Percentiles rank a stretch among this genome's conserved stretches.
These are phyloP conservation scores for Pristiophorus japonicus DNA, from an alignment of 2,113 vertebrate genomes.

Conservation along the genomic window DNA sequence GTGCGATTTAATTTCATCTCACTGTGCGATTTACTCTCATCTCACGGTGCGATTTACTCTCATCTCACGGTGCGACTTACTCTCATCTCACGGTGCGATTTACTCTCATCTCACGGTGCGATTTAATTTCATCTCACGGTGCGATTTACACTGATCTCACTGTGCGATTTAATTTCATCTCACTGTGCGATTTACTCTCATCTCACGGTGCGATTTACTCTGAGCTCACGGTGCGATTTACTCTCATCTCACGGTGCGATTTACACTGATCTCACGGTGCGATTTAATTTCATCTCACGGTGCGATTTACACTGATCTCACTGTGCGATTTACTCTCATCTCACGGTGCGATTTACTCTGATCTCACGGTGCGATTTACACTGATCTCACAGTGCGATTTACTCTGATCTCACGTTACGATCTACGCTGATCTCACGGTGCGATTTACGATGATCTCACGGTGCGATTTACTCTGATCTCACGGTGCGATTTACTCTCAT, in stretches of 20 bases:
- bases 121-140: not conserved
- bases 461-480: no score
- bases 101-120: not conserved
- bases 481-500: not conserved
- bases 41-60: not conserved
- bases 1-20: not conserved
- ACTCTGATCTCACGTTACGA: not conserved
- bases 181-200: not conserved
- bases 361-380: not conserved
- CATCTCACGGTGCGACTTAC: not conserved
- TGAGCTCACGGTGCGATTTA: not conserved
- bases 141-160: not conserved
- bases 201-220: not conserved
- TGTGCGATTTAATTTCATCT: no score
- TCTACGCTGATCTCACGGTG: not conserved
- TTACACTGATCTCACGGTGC: no score
- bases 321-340: not conserved
- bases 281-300: no score
- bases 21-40: not conserved
- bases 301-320: no score
- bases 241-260: not conserved
- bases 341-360: not conserved
- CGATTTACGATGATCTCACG: no score
- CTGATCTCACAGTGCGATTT: not conserved
- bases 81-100: not conserved